A percentile compares a stretch with the other conserved stretches of the same genome.
phyloP scores from a whole-genome alignment of 2,113 vertebrate genomes.

The Phrynosoma blainvillii region DNA sequence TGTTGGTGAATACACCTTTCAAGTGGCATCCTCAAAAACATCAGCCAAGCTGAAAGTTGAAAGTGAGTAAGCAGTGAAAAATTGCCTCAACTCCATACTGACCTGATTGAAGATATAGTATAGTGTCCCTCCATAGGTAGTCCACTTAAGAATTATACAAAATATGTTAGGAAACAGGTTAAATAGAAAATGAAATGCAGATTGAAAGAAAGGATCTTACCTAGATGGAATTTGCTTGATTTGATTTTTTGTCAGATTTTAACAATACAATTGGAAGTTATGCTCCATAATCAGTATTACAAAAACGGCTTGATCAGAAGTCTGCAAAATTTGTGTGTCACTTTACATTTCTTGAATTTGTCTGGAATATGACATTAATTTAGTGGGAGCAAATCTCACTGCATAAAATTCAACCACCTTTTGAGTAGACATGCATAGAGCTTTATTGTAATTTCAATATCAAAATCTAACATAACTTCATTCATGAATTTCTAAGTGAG shows the following conservation, averaged over 20 bases:
- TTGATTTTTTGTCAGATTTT: background rate
- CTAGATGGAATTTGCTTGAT: background rate
- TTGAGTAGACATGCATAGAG: background rate
- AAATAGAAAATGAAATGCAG: background rate
- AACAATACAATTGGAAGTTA: background rate
- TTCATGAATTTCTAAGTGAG: background rate
- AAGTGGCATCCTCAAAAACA: constrained; percentile 95
- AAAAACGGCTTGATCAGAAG: background rate
- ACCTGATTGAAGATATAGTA: background rate
- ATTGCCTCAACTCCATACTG: background rate
- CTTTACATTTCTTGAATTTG: background rate
- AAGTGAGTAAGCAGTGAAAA: constrained; percentile 77
- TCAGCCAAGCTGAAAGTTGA: constrained; percentile 93
- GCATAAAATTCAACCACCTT: background rate
- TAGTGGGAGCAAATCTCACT: background rate
- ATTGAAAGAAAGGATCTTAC: background rate
- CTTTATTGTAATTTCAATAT: background rate
- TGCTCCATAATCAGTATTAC: background rate
- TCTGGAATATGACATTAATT: background rate
- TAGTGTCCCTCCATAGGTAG: background rate
- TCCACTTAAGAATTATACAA: background rate
- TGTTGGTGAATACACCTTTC: constrained; percentile 93
- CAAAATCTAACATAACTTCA: background rate
- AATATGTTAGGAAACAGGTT: background rate
- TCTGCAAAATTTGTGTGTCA: background rate